Conservation (phyloP, 2,113 vertebrate genomes). For the Neodon shergylaensis region DNA sequence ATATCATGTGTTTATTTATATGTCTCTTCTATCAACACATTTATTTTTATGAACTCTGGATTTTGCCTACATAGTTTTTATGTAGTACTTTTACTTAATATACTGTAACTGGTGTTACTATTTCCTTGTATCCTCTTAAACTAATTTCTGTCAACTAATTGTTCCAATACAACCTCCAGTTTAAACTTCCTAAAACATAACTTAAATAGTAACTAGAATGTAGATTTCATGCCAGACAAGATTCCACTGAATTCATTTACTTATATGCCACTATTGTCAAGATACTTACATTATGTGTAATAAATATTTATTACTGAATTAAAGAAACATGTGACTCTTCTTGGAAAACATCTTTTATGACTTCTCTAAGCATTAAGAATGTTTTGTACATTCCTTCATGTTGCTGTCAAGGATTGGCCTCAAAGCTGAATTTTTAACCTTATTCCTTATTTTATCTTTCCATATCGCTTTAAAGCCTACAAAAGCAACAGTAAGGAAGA, state of each 20-base stretch:
- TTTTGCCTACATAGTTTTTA: not conserved
- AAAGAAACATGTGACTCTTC: not conserved
- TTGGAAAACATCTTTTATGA: not conserved
- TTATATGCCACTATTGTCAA: not conserved
- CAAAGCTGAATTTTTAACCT: not conserved
- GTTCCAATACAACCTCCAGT: not conserved
- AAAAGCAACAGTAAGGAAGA: constrained; percentile 7
- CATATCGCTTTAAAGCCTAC: not conserved
- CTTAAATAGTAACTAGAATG: not conserved
- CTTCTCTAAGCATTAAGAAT: not conserved
- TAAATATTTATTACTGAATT: constrained; percentile 1
- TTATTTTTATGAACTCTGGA: not conserved
- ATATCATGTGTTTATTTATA: not conserved
- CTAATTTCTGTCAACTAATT: not conserved
- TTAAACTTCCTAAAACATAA: not conserved
- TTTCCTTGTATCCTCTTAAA: not conserved
- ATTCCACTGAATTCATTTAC: constrained; percentile 17
- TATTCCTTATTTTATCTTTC: constrained; percentile 34
- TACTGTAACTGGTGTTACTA: not conserved
- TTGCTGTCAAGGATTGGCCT: not conserved
- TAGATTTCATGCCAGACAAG: not conserved
- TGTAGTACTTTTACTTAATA: not conserved
- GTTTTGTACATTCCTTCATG: not conserved
- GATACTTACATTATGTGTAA: not conserved
- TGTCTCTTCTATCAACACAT: not conserved